Evolutionary conservation across 2,113 vertebrate genomes (phyloP).

Genomic region (Malurus elegans): DNA sequence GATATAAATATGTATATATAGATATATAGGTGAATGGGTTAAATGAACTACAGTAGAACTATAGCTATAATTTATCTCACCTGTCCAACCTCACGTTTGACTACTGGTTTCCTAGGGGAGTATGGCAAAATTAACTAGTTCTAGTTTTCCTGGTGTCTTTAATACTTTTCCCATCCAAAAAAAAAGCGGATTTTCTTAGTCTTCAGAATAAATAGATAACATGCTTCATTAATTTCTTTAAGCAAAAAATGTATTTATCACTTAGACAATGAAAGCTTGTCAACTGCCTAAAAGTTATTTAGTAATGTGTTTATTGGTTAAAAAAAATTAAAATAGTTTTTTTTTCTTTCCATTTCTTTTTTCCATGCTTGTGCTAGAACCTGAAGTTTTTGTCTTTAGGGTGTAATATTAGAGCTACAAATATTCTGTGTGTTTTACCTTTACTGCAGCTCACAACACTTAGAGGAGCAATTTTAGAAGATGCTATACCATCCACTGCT

Average conservation of each 20-base stretch:
- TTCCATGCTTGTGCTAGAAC: neutral
- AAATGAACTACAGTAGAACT: neutral
- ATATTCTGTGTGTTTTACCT: neutral
- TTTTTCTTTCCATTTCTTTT: neutral
- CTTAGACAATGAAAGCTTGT: neutral
- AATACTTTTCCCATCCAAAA: neutral
- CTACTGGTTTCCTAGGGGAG: neutral
- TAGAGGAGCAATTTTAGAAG: constrained; percentile 93
- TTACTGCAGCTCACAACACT: constrained; percentile 86
- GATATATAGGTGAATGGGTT: neutral
- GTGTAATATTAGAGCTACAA: neutral
- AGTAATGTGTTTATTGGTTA: neutral
- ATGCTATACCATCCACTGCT: constrained; percentile 91
- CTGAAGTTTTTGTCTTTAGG: neutral
- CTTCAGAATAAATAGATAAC: neutral
- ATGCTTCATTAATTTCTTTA: neutral
- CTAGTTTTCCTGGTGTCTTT: neutral
- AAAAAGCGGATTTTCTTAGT: neutral
- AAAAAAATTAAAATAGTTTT: neutral
- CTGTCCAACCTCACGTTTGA: neutral
- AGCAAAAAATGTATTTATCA: neutral
- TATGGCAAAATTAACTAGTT: neutral
- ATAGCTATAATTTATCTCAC: neutral
- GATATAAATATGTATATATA: no score
- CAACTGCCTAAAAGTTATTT: neutral